Percentiles rank a stretch among this genome's conserved stretches.
These are phyloP conservation scores for Caenorhabditis sp. DNA, from an alignment of 2,888 invertebrate genomes.

Conservation along the genomic window DNA sequence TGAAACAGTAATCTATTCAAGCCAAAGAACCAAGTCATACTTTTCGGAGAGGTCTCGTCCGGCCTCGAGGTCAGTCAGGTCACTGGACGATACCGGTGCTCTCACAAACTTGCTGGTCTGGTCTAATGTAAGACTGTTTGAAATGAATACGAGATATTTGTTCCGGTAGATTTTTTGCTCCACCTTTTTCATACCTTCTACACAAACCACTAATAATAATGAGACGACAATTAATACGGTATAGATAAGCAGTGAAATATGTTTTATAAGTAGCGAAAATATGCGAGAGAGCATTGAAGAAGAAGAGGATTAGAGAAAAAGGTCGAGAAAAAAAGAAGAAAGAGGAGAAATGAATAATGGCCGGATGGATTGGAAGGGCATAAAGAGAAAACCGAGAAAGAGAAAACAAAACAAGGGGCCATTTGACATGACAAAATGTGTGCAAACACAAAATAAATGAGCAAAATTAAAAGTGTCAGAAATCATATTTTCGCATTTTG, in stretches of 20 bases:
- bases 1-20: no score
- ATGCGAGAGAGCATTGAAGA: neutral
- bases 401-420: neutral
- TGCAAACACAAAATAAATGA: no score
- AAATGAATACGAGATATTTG: no score
- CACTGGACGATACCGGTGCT: no score
- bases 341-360: slow-evolving; percentile 1
- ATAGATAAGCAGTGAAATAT: neutral
- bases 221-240: neutral
- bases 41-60: no score
- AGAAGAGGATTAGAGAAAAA: neutral
- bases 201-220: neutral
- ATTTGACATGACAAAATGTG: neutral
- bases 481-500: neutral
- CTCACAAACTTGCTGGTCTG: no score
- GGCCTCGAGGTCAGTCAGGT: no score
- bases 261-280: neutral
- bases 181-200: neutral
- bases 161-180: neutral
- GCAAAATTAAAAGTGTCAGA: neutral
- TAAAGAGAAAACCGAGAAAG: neutral
- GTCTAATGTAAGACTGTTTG: no score
- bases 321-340: neutral
- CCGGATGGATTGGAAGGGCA: slow-evolving; percentile 1
- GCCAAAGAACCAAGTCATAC: no score